A percentile compares a stretch with the other conserved stretches of the same genome.
Conservation (phyloP, 1,140 invertebrate species). For the Adelges cooleyi region DNA sequence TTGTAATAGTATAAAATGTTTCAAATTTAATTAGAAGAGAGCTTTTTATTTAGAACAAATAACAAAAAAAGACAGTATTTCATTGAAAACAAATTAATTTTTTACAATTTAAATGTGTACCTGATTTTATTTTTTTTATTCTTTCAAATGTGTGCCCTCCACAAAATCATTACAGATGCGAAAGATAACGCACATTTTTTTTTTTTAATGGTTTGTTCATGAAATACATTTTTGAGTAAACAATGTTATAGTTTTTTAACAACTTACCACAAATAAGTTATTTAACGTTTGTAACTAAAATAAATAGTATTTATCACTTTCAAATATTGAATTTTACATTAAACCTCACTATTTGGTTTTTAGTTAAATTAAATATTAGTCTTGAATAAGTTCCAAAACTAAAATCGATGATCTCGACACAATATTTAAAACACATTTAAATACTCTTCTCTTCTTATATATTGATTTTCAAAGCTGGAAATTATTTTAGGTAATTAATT, state of each 20-base stretch:
- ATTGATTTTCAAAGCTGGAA: slow-evolving; percentile 20
- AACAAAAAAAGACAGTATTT: no score
- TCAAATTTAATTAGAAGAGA: no score
- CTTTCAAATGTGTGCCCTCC: no score
- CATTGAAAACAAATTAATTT: no score
- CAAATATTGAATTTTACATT: neutral
- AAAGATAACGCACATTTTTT: no score
- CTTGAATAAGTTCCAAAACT: neutral
- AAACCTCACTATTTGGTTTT: neutral
- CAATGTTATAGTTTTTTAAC: slow-evolving; percentile 1
- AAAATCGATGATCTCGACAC: neutral
- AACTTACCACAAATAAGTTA: slow-evolving; percentile 11
- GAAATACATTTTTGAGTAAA: neutral
- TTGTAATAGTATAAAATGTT: no score
- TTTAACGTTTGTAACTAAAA: neutral
- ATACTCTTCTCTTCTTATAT: slow-evolving; percentile 9
- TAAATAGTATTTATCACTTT: neutral
- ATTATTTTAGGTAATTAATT: slow-evolving; percentile 9
- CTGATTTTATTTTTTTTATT: no score
- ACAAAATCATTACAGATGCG: no score
- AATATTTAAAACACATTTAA: neutral
- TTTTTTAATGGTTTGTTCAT: no score
- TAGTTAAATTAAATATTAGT: no score
- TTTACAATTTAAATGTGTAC: no score
- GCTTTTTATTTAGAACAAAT: no score